Base-by-base conservation (phyloP, 2,797 vertebrate genomes). In the Oreochromis grahami region DNA sequence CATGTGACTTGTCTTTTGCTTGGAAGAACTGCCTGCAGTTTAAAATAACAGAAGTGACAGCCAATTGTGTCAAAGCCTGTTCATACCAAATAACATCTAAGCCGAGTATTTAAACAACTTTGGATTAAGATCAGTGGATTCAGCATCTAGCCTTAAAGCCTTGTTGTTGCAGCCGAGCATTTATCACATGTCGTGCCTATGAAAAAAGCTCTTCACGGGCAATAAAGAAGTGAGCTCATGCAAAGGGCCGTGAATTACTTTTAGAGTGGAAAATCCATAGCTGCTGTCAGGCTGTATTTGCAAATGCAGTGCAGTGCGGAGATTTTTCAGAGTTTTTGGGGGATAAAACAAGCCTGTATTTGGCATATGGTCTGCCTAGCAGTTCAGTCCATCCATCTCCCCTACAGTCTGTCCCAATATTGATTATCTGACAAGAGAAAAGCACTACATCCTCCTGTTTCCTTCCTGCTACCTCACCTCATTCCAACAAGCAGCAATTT, bases 351-450 rank as follows among this genome's bases (percentile, higher is more conserved):
- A 84, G 81, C 56, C 88, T 79, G 77, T 63, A 58, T 91, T 89
- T 88, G 86, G 84, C 36, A 76, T 89, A 84, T 82, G 58, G 81
- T 87, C 82, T 76, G 68, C 79, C 86, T 76, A 83, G 89, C 41
- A 32, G 81, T 90, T 91, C 81, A 87, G 88, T 88, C 89, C 87
- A 48, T 94, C 93, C 92, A 94, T 92, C 89, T 93, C 88, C 90
- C 82, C 89, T 77, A 80, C 89, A 91, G 89, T 92, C 93, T 90
- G 90, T 93, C 93, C 85, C 77, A 26, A 60, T 94, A 96, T 96
- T 21, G 95, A 96, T 96, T 95, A 95, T 95, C 91, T 95, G 95
- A 95, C 94, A 94, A 89, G 94, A 85, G 86, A 80, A 91, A 93
- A 94, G 91, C 93, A 93, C 91, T 94, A 91, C 94, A 93, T 94